Conservation (phyloP, 1,140 invertebrate genomes). For the Brachionus paranguensis region DNA sequence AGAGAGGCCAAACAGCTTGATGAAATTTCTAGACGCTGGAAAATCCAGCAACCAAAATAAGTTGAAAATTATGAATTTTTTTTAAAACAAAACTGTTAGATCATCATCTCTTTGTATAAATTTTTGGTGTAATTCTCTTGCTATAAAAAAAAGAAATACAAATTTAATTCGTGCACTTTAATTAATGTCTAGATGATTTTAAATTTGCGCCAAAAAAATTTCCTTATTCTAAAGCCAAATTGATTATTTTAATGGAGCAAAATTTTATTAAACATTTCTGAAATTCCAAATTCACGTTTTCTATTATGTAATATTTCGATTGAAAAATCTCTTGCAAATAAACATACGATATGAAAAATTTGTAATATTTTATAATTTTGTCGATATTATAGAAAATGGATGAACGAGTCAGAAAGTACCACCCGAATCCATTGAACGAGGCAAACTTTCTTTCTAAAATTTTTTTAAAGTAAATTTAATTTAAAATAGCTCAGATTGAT, state of each 20-base stretch:
- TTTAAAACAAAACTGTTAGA: neutral
- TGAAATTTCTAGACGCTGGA: neutral
- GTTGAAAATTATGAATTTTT: neutral
- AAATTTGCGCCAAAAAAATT: neutral
- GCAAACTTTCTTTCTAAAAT: slow-evolving; percentile 4
- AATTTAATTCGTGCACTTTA: neutral
- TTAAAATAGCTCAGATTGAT: neutral
- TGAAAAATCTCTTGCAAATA: neutral
- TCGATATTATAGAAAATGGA: slow-evolving; percentile 27
- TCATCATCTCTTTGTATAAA: neutral
- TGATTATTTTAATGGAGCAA: neutral
- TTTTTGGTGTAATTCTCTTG: neutral
- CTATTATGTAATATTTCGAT: slow-evolving; percentile 9
- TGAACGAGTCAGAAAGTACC: neutral
- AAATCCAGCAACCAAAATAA: neutral
- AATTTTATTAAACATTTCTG: neutral
- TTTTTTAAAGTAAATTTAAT: slow-evolving; percentile 12
- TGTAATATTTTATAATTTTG: neutral
- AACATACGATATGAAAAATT: neutral
- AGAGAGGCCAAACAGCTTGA: neutral
- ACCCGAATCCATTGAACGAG: slow-evolving; percentile 15
- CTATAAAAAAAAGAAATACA: neutral
- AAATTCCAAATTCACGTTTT: slow-evolving; percentile 11
- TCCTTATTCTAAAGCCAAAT: neutral
- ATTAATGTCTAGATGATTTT: neutral